Conservation (phyloP, 2,888 invertebrate species). For the Unio delphinus region DNA sequence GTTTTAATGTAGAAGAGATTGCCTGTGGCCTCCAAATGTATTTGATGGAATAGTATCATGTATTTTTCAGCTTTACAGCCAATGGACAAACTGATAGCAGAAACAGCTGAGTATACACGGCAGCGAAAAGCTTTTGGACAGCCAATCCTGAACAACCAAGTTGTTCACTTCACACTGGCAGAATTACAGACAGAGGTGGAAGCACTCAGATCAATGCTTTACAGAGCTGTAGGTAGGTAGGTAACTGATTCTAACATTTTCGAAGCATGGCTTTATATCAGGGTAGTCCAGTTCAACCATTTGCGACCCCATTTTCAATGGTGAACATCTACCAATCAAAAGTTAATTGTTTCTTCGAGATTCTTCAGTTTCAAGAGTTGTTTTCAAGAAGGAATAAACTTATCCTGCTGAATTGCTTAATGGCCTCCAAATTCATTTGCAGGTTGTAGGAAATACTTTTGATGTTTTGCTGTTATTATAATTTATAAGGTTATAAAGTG, state of each 20-base stretch:
- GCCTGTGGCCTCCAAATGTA: background rate
- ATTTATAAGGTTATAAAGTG: too few relatives aligned
- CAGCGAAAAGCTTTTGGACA: constrained; percentile 73
- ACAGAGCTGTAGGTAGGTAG: constrained; percentile 73
- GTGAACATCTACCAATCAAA: too few relatives aligned
- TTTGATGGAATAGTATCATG: background rate
- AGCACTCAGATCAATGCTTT: constrained; percentile 72
- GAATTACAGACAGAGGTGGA: constrained; percentile 76
- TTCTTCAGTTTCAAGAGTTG: too few relatives aligned
- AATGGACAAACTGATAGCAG: constrained; percentile 69
- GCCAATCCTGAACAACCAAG: constrained; percentile 71
- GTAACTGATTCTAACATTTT: background rate
- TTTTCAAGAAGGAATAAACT: too few relatives aligned
- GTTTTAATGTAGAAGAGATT: background rate
- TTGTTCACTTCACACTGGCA: constrained; percentile 75
- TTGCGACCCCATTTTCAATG: too few relatives aligned
- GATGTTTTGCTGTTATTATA: too few relatives aligned
- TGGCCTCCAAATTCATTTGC: too few relatives aligned
- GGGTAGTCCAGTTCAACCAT: too few relatives aligned
- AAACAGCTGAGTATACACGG: constrained; percentile 74
- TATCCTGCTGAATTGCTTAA: too few relatives aligned
- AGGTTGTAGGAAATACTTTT: too few relatives aligned
- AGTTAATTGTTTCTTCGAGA: too few relatives aligned
- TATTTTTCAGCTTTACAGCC: constrained; percentile 61
- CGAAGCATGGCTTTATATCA: background rate